Evolutionary conservation across 2,113 vertebrate species (phyloP), one percentile per base, ranked within the genome.

Genomic region (Perccottus glenii): DNA sequence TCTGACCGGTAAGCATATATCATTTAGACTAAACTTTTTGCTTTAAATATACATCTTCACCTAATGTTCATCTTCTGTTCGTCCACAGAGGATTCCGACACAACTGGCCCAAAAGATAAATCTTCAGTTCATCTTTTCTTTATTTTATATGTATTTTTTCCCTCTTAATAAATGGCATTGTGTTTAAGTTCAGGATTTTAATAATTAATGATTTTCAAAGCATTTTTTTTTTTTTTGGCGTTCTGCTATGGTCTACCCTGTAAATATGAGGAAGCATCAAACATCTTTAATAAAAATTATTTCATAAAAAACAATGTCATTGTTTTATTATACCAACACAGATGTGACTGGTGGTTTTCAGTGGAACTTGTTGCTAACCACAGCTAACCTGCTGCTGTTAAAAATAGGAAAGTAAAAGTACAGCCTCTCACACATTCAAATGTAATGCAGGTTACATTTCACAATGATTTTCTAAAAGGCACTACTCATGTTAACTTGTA

Each of bases 21-120:
- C 19, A 27, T 27, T 27, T 27, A 27, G 19, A 27, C 19, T 55
- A 4, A 53, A 11, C 16, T 14, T 35, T n/a, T 8, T 38, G 6
- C 52, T 55, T 55, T 38, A 33, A 55, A 55, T 68, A 4, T 49
- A 66, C n/a, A 46, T 4, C 11, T 67, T n/a, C 0, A 63, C 75
- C 48, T 14, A 2, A 8, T 38, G 1, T 55, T 1, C n/a, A n/a
- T 70, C 4, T 69, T 27, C 5, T 57, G 73, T 75, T 74, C 60
- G 49, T 71, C 56, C 74, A 9, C 93, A 99, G 97, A 86, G 93
- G 93, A 64, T 96, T 96, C 57, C 90, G 86, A 12, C 91, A 96
- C 56, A 96, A 93, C 75, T 98, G 97, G 96, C 96, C 97, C 1
- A 97, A 95, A 90, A 98, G 96, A 96, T 98, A 94, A 79, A 76